A percentile compares a stretch with the other conserved stretches of the same genome.
These are phyloP conservation scores for Pemphigus obesinymphae DNA, from an alignment of 1,140 invertebrate species.

Conservation along the genomic window DNA sequence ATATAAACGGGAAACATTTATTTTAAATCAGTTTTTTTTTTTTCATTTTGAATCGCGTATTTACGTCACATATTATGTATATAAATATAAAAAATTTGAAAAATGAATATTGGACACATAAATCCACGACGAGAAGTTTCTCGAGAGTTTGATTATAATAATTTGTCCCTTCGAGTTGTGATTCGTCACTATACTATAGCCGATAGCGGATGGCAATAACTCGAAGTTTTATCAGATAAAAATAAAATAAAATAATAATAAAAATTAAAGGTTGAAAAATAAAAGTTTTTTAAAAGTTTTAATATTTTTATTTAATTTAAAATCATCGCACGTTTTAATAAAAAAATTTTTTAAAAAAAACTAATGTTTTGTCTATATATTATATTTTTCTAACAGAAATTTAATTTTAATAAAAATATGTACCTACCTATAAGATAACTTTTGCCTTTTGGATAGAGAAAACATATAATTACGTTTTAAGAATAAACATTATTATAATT, in stretches of 20 bases:
- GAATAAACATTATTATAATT: no score
- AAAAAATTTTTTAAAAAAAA: neutral
- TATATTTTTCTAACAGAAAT: no score
- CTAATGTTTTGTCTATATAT: neutral
- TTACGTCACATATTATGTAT: no score
- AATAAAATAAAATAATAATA: constrained; percentile 5
- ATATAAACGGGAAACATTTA: no score
- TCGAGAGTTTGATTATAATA: constrained; percentile 17
- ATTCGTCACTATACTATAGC: constrained; percentile 15
- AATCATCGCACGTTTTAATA: neutral
- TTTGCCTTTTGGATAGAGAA: no score
- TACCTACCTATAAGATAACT: no score
- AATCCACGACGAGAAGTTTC: constrained; percentile 8
- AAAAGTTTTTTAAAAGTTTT: neutral
- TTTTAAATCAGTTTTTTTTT: neutral
- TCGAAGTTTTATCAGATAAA: constrained; percentile 13
- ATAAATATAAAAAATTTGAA: neutral
- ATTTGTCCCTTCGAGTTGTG: constrained; percentile 9
- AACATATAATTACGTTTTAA: no score
- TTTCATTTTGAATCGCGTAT: neutral
- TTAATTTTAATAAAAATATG: no score
- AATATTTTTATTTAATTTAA: neutral
- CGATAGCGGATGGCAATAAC: neutral
- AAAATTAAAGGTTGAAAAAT: neutral
- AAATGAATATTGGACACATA: neutral